These are phyloP conservation scores for Temnopleurus reevesii DNA, from an alignment of 53 echinoderm and acorn worm species.

Conservation along the genomic window DNA sequence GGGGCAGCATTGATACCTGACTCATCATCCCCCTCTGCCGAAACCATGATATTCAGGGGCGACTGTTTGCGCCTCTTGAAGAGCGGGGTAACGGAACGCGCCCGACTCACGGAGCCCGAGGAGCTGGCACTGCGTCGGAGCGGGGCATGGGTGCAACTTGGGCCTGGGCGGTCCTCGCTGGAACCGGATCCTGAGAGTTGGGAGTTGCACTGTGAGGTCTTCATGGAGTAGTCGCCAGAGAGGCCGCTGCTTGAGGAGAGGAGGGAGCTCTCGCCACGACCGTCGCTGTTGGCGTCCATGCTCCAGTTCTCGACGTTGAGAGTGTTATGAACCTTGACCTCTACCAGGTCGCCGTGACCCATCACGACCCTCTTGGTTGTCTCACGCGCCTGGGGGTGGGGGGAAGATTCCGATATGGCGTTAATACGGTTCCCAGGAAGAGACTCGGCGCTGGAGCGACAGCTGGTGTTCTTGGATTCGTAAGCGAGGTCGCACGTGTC, in stretches of 20 bases:
- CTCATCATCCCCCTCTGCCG: slow-evolving; percentile 4
- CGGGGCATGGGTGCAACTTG: slow-evolving; percentile 19
- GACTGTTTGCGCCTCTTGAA: slow-evolving; percentile 49
- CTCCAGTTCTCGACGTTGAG: slow-evolving; percentile 74
- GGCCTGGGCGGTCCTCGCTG: slow-evolving; percentile 19
- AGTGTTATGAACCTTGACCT: slow-evolving; percentile 29
- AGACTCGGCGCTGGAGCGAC: slow-evolving; percentile 62
- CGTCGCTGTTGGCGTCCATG: slow-evolving; percentile 70
- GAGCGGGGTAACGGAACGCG: slow-evolving; percentile 50
- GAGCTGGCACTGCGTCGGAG: slow-evolving; percentile 42
- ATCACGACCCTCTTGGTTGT: slow-evolving; percentile 22
- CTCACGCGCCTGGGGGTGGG: slow-evolving; percentile 50
- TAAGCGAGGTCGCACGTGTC: slow-evolving; percentile 71
- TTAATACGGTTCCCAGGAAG: slow-evolving; percentile 21
- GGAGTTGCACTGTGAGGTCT: slow-evolving; percentile 42
- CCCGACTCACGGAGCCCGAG: slow-evolving; percentile 38
- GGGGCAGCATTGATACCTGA: neutral
- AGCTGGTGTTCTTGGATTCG: slow-evolving; percentile 62
- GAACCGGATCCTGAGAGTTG: neutral
- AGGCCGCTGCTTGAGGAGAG: slow-evolving; percentile 53
- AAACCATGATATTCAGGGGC: slow-evolving; percentile 32
- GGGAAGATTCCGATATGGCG: slow-evolving; percentile 40
- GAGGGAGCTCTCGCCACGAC: slow-evolving; percentile 49
- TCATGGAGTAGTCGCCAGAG: slow-evolving; percentile 55
- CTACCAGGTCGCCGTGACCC: slow-evolving; percentile 33